Evolutionary conservation across 2,113 vertebrate species (phyloP).

Genomic region (Rutilus rutilus): DNA sequence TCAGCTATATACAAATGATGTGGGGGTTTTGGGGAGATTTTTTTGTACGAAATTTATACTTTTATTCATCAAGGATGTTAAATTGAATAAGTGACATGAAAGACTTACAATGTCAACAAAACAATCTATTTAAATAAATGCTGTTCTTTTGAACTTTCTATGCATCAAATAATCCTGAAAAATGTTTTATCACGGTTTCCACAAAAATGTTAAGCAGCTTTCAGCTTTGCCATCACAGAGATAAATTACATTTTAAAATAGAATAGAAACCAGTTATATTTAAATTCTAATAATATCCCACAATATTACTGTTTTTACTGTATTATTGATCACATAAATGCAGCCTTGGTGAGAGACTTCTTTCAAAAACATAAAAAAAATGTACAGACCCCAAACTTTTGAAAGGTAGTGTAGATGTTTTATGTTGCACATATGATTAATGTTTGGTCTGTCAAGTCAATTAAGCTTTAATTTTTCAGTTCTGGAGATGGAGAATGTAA

Average conservation of each 20-base stretch:
- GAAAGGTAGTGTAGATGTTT: background rate
- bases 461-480: conserved; percentile 66
- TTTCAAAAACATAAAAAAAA: background rate
- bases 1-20: background rate
- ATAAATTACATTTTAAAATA: background rate
- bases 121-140: background rate
- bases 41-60: background rate
- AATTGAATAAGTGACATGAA: background rate
- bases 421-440: background rate
- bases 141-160: background rate
- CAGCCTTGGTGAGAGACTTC: background rate
- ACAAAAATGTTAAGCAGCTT: background rate
- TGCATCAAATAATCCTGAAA: background rate
- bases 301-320: background rate
- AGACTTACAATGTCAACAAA: background rate
- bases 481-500: conserved; percentile 79
- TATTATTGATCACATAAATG: background rate
- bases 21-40: accelerated
- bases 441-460: background rate
- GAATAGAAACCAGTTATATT: background rate
- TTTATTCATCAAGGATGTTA: background rate
- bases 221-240: background rate
- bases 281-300: background rate
- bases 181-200: background rate
- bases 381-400: background rate